phyloP scores from a whole-genome alignment of 2,888 invertebrate species.

The Andrena fulva region DNA sequence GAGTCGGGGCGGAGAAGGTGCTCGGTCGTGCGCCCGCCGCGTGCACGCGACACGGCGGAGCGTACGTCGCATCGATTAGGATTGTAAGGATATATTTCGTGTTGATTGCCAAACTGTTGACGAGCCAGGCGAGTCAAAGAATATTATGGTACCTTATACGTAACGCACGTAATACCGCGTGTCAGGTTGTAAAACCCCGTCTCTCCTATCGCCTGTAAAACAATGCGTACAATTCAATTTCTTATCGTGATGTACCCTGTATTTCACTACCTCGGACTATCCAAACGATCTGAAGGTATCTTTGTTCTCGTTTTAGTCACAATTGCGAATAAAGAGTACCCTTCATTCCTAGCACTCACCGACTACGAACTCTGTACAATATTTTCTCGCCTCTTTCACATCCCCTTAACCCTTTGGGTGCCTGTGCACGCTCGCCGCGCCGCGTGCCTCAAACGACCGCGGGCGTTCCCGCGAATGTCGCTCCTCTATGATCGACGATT shows the following conservation, averaged over 20 bases:
- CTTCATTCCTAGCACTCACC: constrained; percentile 43
- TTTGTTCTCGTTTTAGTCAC: constrained; percentile 40
- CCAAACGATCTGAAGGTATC: constrained; percentile 34
- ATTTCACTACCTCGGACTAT: constrained; percentile 59
- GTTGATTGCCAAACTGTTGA: constrained; percentile 63
- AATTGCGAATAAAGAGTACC: constrained; percentile 61
- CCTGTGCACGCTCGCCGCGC: background rate
- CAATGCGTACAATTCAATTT: constrained; percentile 35
- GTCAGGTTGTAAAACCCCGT: constrained; percentile 33
- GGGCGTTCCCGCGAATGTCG: too few relatives aligned
- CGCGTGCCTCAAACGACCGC: too few relatives aligned
- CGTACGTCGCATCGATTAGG: constrained; percentile 29
- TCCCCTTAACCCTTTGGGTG: background rate
- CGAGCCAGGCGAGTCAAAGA: background rate
- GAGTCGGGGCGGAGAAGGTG: constrained; percentile 48
- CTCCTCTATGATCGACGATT: too few relatives aligned
- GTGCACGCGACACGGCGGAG: constrained; percentile 11
- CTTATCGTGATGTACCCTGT: constrained; percentile 56
- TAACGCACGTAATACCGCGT: constrained; percentile 43
- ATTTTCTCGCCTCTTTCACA: background rate
- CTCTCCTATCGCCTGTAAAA: constrained; percentile 33
- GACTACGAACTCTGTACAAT: background rate
- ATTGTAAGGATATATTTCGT: constrained; percentile 52
- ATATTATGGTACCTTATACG: constrained; percentile 27
- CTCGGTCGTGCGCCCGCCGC: constrained; percentile 44